A percentile compares a stretch with the other conserved stretches of the same genome.
These are phyloP conservation scores for Burhinus bistriatus DNA, from an alignment of 2,113 vertebrate species.

Conservation along the genomic window DNA sequence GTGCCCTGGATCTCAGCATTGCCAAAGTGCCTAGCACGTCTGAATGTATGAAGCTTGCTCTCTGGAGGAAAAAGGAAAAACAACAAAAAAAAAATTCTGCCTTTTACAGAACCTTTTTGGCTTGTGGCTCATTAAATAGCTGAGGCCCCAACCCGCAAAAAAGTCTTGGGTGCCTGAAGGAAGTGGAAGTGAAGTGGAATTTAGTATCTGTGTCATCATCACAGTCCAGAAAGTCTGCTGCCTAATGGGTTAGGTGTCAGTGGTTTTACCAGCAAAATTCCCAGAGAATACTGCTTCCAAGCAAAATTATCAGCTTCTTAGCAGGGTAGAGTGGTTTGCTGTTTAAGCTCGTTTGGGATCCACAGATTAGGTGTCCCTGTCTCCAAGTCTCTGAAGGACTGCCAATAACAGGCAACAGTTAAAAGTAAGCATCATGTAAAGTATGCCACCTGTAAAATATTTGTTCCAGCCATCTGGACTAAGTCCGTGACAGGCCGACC, in stretches of 20 bases:
- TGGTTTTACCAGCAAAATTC: background rate
- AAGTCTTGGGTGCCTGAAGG: conserved; percentile 6
- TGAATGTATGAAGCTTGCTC: background rate
- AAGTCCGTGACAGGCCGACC: background rate
- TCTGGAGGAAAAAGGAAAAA: background rate
- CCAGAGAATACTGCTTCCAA: background rate
- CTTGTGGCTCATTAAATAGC: background rate
- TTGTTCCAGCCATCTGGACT: background rate
- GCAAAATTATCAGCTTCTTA: background rate
- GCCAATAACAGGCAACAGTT: background rate
- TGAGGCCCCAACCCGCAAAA: background rate
- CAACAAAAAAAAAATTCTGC: background rate
- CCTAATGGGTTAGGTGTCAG: background rate
- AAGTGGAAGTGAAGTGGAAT: background rate
- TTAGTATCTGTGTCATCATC: conserved; percentile 19
- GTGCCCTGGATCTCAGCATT: background rate
- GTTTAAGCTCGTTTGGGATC: background rate
- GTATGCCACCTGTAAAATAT: background rate
- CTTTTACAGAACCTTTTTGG: background rate
- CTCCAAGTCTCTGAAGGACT: background rate
- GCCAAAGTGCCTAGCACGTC: conserved; percentile 17
- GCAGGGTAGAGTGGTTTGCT: background rate
- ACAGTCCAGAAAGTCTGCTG: background rate
- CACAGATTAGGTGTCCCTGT: background rate
- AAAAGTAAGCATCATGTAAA: background rate